Conservation (phyloP, 2,888 invertebrate species). For the Polymixis flavicincta region DNA sequence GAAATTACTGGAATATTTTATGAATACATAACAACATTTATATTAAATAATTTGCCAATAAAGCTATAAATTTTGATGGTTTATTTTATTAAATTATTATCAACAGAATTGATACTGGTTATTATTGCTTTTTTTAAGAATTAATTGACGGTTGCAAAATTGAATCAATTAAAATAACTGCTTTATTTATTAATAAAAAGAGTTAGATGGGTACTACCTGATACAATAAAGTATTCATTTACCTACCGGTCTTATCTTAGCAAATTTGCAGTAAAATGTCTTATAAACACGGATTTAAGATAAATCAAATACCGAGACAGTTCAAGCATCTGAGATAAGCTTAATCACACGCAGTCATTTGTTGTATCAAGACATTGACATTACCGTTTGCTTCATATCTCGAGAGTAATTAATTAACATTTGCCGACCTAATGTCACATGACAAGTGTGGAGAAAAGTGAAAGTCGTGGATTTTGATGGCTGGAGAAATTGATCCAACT, state of each 20-base stretch:
- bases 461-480: constrained; percentile 46
- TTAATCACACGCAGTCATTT: constrained; percentile 21
- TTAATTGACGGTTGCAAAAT: background rate
- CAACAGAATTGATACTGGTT: background rate
- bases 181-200: background rate
- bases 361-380: constrained; percentile 56
- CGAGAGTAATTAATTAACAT: constrained; percentile 38
- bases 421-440: constrained; percentile 28
- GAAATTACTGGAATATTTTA: background rate
- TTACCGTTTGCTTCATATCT: constrained; percentile 26
- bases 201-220: background rate
- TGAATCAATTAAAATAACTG: background rate
- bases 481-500: constrained; percentile 31
- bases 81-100: background rate
- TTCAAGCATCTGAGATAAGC: constrained; percentile 33
- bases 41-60: background rate
- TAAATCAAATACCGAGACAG: constrained; percentile 25
- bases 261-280: background rate
- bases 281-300: constrained; percentile 29
- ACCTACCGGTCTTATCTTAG: background rate
- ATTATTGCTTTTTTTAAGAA: constrained; percentile 3
- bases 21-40: constrained; percentile 6
- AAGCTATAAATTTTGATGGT: constrained; percentile 11
- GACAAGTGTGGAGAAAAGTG: constrained; percentile 45
- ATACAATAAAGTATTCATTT: background rate